Base-by-base conservation (phyloP, 2,888 invertebrate species). In the Drosophila paramelanica region DNA sequence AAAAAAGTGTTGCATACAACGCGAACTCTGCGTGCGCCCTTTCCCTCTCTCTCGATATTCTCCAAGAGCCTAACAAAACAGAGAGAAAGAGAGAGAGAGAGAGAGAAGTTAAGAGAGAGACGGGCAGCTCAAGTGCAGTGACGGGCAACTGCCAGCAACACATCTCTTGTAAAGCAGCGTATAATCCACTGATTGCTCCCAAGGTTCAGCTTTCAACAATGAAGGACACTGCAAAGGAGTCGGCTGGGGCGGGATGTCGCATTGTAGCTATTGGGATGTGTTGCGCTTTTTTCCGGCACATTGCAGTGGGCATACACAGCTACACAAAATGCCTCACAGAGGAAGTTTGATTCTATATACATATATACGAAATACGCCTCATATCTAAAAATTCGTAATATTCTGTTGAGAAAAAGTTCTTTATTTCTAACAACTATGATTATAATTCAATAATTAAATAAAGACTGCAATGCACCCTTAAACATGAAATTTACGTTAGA, bases 101-200 rank as follows among this genome's bases (percentile, higher is more conserved):
- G 4, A 5, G 5, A 17, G 8, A 7, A 17, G 17, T 17, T 17
- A 17, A 17, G n/a, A 0, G n/a, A 13, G 6, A 14, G n/a, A n/a
- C 42, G 8, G 27, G 41, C 20, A n/a, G 4, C 14, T 45, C 27
- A 20, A 38, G 43, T 31, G 25, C 38, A 42, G 52, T 65, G 72
- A 52, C 58, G 49, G 27, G 23, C 59, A 49, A 52, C 47, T 67
- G 79, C 49, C 66, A 55, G 58, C 53, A 43, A 56, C 71, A 52
- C 72, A 67, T 53, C 68, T 72, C 74, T 69, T 69, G 70, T 56
- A 74, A 76, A 73, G 84, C 78, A 83, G 84, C 78, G 76, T 57
- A 87, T 89, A 84, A 89, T 84, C 89, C 84, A 81, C 77, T 87
- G 84, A 84, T 85, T 89, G 89, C 85, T 85, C 84, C 84, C 84